Evolutionary conservation across 2,888 invertebrate genomes (phyloP).

Genomic region (Megamerina dolium): DNA sequence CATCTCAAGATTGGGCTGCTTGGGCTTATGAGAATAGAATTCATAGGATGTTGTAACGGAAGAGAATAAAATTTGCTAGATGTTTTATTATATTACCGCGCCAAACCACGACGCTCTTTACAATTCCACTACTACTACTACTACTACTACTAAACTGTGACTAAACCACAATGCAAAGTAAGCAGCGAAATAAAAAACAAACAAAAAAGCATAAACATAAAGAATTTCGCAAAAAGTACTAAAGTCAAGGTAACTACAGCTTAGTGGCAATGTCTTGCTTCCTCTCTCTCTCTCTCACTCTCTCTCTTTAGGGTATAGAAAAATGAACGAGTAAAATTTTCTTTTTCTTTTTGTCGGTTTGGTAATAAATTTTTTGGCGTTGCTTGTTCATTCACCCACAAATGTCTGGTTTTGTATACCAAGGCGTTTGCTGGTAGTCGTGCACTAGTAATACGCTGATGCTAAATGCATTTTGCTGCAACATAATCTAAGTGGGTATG

Average conservation of each 20-base stretch:
- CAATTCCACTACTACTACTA: constrained; percentile 4
- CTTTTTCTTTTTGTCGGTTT: constrained; percentile 23
- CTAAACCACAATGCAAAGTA: constrained; percentile 17
- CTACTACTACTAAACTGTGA: constrained; percentile 19
- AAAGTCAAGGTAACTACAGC: too few species aligned
- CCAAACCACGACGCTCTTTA: too few species aligned
- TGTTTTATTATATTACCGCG: constrained; percentile 1
- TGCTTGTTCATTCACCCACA: constrained; percentile 26
- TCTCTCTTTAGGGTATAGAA: too few species aligned
- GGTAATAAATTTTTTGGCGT: constrained; percentile 34
- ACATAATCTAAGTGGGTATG: background rate
- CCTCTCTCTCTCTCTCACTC: constrained; percentile 17
- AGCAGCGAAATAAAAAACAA: background rate
- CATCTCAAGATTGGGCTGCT: too few species aligned
- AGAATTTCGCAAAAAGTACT: background rate
- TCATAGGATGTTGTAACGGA: background rate
- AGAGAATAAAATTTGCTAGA: background rate
- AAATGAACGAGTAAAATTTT: too few species aligned
- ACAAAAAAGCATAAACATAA: constrained; percentile 1
- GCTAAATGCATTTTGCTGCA: too few species aligned
- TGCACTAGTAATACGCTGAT: too few species aligned
- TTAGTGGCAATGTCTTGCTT: constrained; percentile 9
- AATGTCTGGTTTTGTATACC: constrained; percentile 22
- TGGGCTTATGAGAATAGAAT: constrained; percentile 3
- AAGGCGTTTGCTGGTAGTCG: too few species aligned